Conservation (phyloP, 2,797 vertebrate genomes). For the Euphonia xanthogaster region DNA sequence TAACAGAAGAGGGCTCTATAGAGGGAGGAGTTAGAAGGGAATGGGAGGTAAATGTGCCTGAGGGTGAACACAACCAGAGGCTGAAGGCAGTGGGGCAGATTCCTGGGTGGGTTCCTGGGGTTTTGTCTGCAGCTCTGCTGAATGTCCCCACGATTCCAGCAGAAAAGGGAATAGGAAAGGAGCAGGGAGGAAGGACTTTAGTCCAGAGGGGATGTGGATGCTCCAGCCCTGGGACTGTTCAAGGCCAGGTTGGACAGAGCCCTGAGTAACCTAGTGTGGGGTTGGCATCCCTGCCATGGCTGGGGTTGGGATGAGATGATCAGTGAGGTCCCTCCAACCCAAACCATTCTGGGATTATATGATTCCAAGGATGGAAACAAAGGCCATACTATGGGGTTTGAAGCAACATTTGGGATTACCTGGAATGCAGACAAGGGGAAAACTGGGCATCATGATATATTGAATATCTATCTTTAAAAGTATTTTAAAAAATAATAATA, state of each 20-base stretch:
- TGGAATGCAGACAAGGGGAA: not conserved
- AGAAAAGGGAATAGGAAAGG: not conserved
- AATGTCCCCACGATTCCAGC: not conserved
- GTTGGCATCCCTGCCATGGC: not conserved
- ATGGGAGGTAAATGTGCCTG: not conserved
- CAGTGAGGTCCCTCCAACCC: not conserved
- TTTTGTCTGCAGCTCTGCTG: not conserved
- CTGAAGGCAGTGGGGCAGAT: not conserved
- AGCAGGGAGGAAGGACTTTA: not conserved
- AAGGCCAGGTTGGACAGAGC: not conserved
- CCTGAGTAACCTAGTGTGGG: not conserved
- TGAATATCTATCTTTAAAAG: not conserved
- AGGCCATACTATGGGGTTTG: not conserved
- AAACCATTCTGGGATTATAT: not conserved
- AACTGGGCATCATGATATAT: not conserved
- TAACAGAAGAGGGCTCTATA: not conserved
- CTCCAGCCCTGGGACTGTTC: not conserved
- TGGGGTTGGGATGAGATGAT: not conserved
- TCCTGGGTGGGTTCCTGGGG: not conserved
- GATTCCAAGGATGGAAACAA: not conserved
- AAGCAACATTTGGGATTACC: not conserved
- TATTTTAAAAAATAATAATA: not conserved
- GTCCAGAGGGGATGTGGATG: not conserved
- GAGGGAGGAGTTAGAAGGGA: not conserved
- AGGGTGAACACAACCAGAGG: not conserved